Conservation (phyloP, 1,140 invertebrate genomes). For the Sycophila sp. region DNA sequence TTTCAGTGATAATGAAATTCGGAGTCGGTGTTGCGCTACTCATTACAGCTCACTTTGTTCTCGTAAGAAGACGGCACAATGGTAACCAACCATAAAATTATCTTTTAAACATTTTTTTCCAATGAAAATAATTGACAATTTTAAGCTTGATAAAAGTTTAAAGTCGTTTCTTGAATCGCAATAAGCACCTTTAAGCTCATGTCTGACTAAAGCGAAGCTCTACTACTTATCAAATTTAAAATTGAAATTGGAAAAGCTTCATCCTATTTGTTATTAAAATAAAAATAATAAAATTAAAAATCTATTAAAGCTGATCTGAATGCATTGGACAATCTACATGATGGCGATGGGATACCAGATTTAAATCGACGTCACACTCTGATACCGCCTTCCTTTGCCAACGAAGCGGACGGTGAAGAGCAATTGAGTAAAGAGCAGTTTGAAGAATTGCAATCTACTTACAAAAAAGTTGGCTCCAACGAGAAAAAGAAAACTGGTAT, state of each 20-base stretch:
- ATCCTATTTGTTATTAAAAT: no score
- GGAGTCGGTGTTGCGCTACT: conserved; percentile 79
- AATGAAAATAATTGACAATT: not conserved
- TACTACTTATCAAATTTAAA: no score
- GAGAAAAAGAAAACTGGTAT: conserved; percentile 24
- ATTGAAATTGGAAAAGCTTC: no score
- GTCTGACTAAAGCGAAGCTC: no score
- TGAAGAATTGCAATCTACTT: conserved; percentile 50
- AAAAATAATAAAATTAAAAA: not conserved
- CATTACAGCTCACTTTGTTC: conserved; percentile 80
- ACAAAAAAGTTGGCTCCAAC: conserved; percentile 40
- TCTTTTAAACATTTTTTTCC: not conserved
- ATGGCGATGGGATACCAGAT: conserved; percentile 46
- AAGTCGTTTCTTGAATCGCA: not conserved
- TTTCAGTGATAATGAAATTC: conserved; percentile 84
- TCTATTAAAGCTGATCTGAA: conserved; percentile 31
- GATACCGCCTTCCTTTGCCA: conserved; percentile 52
- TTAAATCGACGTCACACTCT: conserved; percentile 60
- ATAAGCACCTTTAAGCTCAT: no score
- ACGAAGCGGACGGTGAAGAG: conserved; percentile 48
- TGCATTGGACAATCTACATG: conserved; percentile 2
- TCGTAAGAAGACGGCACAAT: conserved; percentile 67
- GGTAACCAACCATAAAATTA: conserved; percentile 52
- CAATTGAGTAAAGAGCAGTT: conserved; percentile 41
- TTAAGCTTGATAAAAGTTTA: not conserved